Evolutionary conservation across 2,888 invertebrate species (phyloP).

Genomic region (Tetragnatha montana): DNA sequence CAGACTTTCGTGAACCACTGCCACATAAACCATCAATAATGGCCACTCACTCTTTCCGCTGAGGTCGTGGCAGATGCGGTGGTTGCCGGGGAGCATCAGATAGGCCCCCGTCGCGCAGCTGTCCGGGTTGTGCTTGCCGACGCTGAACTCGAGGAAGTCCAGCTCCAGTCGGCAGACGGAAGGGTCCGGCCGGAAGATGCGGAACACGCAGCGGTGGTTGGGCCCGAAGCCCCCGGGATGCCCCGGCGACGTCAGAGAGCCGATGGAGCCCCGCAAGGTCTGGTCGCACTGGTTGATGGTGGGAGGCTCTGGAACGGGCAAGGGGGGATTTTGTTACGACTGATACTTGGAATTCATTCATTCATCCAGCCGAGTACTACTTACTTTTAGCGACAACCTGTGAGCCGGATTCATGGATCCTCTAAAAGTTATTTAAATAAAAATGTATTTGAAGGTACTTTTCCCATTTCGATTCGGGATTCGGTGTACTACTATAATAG

Average conservation of each 20-base stretch:
- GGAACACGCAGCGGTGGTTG: slow-evolving; percentile 69
- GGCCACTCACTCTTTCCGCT: slow-evolving; percentile 51
- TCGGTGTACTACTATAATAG: too few relatives aligned
- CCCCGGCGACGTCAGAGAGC: slow-evolving; percentile 66
- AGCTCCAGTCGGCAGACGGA: slow-evolving; percentile 66
- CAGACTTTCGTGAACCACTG: too few relatives aligned
- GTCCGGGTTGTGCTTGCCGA: slow-evolving; percentile 52
- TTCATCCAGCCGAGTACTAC: too few relatives aligned
- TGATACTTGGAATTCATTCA: too few relatives aligned
- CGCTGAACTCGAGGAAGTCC: slow-evolving; percentile 49
- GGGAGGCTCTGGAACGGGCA: neutral
- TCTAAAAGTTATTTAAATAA: too few relatives aligned
- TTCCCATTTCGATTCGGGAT: too few relatives aligned
- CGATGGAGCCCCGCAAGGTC: slow-evolving; percentile 37
- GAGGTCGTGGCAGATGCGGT: slow-evolving; percentile 64
- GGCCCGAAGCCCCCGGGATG: slow-evolving; percentile 69
- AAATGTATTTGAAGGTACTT: too few relatives aligned
- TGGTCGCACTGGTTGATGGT: slow-evolving; percentile 70
- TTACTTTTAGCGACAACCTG: too few relatives aligned
- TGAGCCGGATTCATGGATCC: too few relatives aligned
- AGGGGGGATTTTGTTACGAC: too few relatives aligned
- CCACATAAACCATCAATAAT: neutral
- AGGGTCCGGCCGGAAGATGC: slow-evolving; percentile 43
- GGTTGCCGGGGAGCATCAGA: slow-evolving; percentile 68
- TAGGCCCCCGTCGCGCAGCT: slow-evolving; percentile 58